Evolutionary conservation across 1,140 invertebrate species (phyloP).

Genomic region (Brachionus rubens): DNA sequence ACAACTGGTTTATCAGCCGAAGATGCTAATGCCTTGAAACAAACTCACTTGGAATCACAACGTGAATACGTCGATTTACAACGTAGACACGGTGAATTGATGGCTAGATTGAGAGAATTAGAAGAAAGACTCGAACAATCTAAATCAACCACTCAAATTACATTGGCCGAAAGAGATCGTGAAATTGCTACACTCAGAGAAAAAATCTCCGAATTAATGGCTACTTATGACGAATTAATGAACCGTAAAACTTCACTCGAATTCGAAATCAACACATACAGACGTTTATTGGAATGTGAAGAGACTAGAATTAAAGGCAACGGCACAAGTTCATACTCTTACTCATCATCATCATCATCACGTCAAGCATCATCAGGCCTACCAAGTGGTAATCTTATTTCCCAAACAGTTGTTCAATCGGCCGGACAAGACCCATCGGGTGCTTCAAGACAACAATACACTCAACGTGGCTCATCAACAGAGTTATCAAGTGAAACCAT

Average conservation of each 20-base stretch:
- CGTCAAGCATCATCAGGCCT: background rate
- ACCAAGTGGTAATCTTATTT: background rate
- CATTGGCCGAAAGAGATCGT: slow-evolving; percentile 17
- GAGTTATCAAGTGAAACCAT: slow-evolving; percentile 25
- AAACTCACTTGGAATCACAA: slow-evolving; percentile 41
- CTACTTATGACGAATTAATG: slow-evolving; percentile 18
- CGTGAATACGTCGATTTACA: slow-evolving; percentile 35
- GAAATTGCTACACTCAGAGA: slow-evolving; percentile 5
- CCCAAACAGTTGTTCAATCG: slow-evolving; percentile 6
- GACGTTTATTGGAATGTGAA: slow-evolving; percentile 45
- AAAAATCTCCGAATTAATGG: slow-evolving; percentile 3
- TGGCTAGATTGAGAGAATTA: slow-evolving; percentile 15
- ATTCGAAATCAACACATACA: slow-evolving; percentile 47
- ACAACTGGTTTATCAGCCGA: background rate
- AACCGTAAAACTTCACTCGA: slow-evolving; percentile 32
- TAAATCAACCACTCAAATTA: background rate
- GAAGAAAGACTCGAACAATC: slow-evolving; percentile 42
- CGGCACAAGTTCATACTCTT: background rate
- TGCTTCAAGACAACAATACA: background rate
- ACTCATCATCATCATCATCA: background rate
- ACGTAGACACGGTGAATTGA: slow-evolving; percentile 2
- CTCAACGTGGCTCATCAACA: slow-evolving; percentile 27
- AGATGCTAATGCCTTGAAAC: slow-evolving; percentile 7
- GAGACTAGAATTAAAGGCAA: slow-evolving; percentile 23
- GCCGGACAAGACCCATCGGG: background rate